phyloP scores from a whole-genome alignment of 2,888 invertebrate species.

The Hoplodrina ambigua region DNA sequence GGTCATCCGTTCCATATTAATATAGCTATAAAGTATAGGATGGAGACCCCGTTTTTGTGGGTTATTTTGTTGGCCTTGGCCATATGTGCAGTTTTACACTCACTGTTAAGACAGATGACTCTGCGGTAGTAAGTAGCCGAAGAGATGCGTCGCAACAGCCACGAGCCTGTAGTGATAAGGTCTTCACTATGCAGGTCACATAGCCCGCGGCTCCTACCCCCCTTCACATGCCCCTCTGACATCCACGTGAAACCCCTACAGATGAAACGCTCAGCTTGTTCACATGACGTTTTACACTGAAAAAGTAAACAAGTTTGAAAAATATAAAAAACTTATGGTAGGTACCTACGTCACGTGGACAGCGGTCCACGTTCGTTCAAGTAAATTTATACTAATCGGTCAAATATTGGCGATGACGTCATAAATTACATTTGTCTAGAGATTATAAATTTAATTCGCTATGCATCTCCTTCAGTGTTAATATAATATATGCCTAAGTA shows the following conservation, averaged over 20 bases:
- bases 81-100: constrained; percentile 69
- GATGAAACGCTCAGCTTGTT: constrained; percentile 91
- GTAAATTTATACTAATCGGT: too few species aligned
- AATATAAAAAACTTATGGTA: not conserved
- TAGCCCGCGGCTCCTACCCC: constrained; percentile 69
- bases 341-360: too few species aligned
- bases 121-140: constrained; percentile 94
- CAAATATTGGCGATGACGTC: too few species aligned
- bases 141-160: constrained; percentile 90
- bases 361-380: too few species aligned
- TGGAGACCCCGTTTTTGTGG: too few species aligned
- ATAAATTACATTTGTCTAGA: too few species aligned
- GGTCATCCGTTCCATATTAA: too few species aligned
- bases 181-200: constrained; percentile 96
- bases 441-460: too few species aligned
- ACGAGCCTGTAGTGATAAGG: constrained; percentile 94
- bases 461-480: too few species aligned
- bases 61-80: too few species aligned
- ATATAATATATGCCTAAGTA: too few species aligned
- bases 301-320: not conserved
- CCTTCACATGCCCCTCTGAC: constrained; percentile 47
- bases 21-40: too few species aligned
- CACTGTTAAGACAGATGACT: constrained; percentile 96
- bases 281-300: constrained; percentile 92
- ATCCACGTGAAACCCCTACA: constrained; percentile 93